phyloP scores from a whole-genome alignment of 2,113 vertebrate genomes.

The Clarias gariepinus region DNA sequence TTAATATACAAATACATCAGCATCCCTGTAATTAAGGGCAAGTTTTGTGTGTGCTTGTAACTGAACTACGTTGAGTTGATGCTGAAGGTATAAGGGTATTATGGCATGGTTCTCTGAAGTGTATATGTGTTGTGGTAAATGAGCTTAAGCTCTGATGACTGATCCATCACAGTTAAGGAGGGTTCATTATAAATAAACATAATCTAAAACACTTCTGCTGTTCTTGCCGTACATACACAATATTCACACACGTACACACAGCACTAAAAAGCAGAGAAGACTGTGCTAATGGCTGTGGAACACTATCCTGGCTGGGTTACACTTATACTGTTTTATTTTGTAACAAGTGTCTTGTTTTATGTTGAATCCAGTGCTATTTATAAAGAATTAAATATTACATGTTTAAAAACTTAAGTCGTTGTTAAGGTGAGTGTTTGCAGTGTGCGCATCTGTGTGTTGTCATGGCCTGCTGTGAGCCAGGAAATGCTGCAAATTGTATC shows the following conservation, averaged over 20 bases:
- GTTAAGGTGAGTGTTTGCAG: constrained; percentile 44
- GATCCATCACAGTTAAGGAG: not conserved
- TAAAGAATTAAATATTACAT: constrained; percentile 59
- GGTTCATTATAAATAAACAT: not conserved
- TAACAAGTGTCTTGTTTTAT: constrained; percentile 63
- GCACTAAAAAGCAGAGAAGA: constrained; percentile 9
- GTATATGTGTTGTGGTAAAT: not conserved
- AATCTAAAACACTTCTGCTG: constrained; percentile 18
- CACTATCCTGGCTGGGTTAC: constrained; percentile 31
- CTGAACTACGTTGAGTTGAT: not conserved
- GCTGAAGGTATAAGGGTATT: not conserved
- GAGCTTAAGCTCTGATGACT: not conserved
- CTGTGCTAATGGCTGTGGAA: constrained; percentile 14
- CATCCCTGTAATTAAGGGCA: not conserved
- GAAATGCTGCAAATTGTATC: constrained; percentile 1
- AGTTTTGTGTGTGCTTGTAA: not conserved
- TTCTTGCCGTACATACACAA: constrained; percentile 17
- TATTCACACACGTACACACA: not conserved
- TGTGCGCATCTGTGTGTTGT: not conserved
- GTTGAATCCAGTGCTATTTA: constrained; percentile 63
- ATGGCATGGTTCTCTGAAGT: not conserved
- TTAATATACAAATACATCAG: constrained; percentile 4
- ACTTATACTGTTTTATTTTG: constrained; percentile 53
- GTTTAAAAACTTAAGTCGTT: constrained; percentile 59
- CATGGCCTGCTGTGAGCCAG: not conserved